A percentile compares a stretch with the other conserved stretches of the same genome.
Conservation (phyloP, 1,140 invertebrate species). For the Brachystomella parvula region DNA sequence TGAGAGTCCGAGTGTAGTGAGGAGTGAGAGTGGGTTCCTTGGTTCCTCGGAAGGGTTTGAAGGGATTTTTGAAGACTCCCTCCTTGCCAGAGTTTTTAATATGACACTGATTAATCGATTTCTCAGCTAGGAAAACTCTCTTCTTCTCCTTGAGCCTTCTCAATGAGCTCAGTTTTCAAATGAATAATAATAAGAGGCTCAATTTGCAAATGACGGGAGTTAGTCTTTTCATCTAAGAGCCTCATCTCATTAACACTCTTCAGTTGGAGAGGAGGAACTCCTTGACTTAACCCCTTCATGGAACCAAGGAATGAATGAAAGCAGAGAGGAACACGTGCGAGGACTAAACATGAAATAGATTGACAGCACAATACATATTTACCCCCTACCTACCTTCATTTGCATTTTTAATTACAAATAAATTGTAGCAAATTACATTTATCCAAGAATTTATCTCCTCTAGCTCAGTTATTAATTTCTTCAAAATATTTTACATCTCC, state of each 20-base stretch:
- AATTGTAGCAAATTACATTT: conserved; percentile 9
- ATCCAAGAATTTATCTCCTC: too few species aligned
- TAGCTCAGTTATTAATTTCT: too few species aligned
- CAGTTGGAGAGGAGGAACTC: neutral
- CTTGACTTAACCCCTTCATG: too few species aligned
- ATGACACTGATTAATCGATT: conserved; percentile 11
- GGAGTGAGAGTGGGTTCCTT: neutral
- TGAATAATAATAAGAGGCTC: too few species aligned
- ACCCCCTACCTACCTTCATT: conserved; percentile 5
- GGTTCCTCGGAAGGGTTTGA: neutral
- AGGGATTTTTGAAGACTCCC: conserved; percentile 6
- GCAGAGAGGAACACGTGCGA: neutral
- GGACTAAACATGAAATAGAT: neutral
- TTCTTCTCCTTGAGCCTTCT: neutral
- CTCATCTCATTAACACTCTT: conserved; percentile 11
- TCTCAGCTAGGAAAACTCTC: too few species aligned
- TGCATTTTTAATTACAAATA: conserved; percentile 11
- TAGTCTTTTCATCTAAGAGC: too few species aligned
- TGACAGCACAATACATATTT: neutral
- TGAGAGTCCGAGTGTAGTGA: too few species aligned
- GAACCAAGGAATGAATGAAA: too few species aligned
- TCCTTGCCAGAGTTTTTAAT: conserved; percentile 2
- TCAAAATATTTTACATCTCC: too few species aligned
- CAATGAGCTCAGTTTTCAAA: too few species aligned
- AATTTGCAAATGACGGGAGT: too few species aligned